Evolutionary conservation across 2,888 invertebrate species (phyloP).

Genomic region (Xanthorhoe spadicearia): DNA sequence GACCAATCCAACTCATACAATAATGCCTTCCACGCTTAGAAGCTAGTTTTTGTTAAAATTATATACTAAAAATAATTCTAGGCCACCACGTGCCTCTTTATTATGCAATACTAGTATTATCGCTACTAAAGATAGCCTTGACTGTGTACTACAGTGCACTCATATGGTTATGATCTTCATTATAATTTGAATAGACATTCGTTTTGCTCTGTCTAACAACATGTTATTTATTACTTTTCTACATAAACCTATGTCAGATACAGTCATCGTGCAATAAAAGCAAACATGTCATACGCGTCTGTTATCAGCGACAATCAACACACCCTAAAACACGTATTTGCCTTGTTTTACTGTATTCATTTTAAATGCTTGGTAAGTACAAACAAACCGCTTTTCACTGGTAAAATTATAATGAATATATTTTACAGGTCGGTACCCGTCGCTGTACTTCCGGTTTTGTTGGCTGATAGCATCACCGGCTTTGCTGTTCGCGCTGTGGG

Average conservation of each 20-base stretch:
- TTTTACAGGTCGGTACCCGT: constrained; percentile 85
- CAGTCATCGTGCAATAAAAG: constrained; percentile 31
- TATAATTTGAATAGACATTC: constrained; percentile 21
- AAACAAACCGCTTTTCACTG: constrained; percentile 8
- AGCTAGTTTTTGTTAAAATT: background rate
- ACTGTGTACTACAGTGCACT: constrained; percentile 26
- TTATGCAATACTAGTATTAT: constrained; percentile 28
- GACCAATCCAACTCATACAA: background rate
- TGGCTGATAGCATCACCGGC: constrained; percentile 93
- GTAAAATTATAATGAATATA: background rate
- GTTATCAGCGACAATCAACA: constrained; percentile 40
- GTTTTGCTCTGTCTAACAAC: constrained; percentile 27
- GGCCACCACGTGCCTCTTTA: constrained; percentile 7
- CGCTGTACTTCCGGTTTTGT: constrained; percentile 92
- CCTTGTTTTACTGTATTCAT: constrained; percentile 35
- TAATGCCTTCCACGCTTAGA: background rate
- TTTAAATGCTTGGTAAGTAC: constrained; percentile 12
- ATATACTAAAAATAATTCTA: constrained; percentile 2
- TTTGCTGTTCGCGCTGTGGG: constrained; percentile 93
- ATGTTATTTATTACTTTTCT: constrained; percentile 31
- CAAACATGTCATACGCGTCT: constrained; percentile 31
- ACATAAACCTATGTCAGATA: constrained; percentile 5
- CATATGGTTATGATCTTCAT: constrained; percentile 30
- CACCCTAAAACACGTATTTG: constrained; percentile 38
- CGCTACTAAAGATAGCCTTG: constrained; percentile 34